These are phyloP conservation scores for Etheostoma perlongum DNA, from an alignment of 2,797 vertebrate genomes.

Conservation along the genomic window DNA sequence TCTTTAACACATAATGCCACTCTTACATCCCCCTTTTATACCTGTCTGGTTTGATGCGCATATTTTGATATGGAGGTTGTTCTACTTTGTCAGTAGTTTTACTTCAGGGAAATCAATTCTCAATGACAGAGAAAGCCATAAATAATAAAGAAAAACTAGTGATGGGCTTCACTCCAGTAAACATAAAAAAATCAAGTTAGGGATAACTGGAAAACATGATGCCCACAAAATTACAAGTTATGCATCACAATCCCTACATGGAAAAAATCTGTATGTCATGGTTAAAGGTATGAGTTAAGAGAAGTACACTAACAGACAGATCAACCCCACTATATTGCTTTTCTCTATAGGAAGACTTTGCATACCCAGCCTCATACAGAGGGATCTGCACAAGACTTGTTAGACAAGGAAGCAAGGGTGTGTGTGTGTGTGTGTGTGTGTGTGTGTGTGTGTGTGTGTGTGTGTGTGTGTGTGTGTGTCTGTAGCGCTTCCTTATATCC, in stretches of 20 bases:
- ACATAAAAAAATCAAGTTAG: conserved; percentile 14
- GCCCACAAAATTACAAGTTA: background rate
- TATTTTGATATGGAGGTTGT: background rate
- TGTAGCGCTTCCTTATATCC: conserved; percentile 42
- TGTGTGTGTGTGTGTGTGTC: conserved; percentile 17
- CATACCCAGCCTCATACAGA: conserved; percentile 51
- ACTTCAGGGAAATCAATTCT: conserved; percentile 5
- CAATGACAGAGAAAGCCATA: background rate
- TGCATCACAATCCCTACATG: conserved; percentile 51
- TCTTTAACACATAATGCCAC: conserved; percentile 20
- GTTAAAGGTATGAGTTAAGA: conserved; percentile 20
- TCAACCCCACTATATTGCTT: conserved; percentile 65
- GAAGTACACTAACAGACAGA: conserved; percentile 40
- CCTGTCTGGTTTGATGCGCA: background rate
- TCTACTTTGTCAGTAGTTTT: background rate
- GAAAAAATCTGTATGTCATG: conserved; percentile 29
- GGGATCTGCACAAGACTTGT: conserved; percentile 29
- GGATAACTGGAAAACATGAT: conserved; percentile 2
- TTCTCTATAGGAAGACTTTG: conserved; percentile 70
- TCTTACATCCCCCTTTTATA: background rate
- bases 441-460: conserved; percentile 25
- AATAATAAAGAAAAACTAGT: background rate
- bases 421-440: conserved; percentile 1
- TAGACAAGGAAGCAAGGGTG: conserved; percentile 24
- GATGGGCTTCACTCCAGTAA: conserved; percentile 13